These are phyloP conservation scores for Henicopernis longicauda DNA, from an alignment of 2,113 vertebrate species.

Conservation along the genomic window DNA sequence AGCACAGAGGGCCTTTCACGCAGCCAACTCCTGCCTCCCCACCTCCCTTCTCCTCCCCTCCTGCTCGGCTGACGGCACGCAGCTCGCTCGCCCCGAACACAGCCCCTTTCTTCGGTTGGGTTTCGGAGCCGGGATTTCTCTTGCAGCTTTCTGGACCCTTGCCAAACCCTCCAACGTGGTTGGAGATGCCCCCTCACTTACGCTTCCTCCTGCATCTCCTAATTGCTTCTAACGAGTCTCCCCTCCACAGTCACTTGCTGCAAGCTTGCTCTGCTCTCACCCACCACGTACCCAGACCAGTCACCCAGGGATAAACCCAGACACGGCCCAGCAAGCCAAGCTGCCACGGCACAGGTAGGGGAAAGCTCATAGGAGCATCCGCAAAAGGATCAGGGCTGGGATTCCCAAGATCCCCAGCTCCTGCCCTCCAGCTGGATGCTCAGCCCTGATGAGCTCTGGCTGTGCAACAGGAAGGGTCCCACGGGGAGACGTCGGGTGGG, in stretches of 20 bases:
- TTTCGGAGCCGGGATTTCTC: not conserved
- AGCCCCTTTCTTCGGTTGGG: not conserved
- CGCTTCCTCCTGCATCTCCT: not conserved
- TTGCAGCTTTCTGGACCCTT: not conserved
- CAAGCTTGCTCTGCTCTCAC: not conserved
- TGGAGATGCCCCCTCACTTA: not conserved
- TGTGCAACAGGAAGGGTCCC: not conserved
- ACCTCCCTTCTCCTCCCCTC: not conserved
- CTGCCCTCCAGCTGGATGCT: not conserved
- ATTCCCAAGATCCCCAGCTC: not conserved
- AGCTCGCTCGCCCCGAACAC: not conserved
- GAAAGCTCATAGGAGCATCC: not conserved
- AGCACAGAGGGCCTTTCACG: conserved; percentile 14
- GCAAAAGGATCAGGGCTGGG: not conserved
- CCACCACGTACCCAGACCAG: accelerated
- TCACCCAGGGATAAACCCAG: not conserved
- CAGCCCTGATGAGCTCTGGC: accelerated
- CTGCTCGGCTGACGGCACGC: not conserved
- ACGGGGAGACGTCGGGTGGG: accelerated
- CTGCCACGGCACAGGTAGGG: accelerated
- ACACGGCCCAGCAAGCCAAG: accelerated
- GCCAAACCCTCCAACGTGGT: not conserved
- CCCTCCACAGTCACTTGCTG: not conserved
- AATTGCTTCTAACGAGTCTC: not conserved
- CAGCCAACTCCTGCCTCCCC: not conserved